Conservation (phyloP, 2,113 vertebrate species). For the Syrmaticus mikado region DNA sequence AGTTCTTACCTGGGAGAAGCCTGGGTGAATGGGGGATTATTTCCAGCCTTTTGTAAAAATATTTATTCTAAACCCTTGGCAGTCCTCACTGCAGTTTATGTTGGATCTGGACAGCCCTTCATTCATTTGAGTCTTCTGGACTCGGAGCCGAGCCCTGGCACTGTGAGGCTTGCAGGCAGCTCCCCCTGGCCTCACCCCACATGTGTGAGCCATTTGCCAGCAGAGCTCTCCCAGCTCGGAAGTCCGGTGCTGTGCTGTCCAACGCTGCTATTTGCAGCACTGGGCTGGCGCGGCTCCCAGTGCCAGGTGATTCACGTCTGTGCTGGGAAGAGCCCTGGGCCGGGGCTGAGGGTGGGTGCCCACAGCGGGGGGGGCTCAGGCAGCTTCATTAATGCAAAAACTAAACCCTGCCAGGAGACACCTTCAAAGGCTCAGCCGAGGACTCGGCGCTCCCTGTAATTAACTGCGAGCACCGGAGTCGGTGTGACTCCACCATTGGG, state of each 20-base stretch:
- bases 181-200: neutral
- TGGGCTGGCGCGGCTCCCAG: neutral
- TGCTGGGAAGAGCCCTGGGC: neutral
- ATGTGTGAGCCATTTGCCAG: neutral
- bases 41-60: conserved; percentile 52
- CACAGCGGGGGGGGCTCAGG: neutral
- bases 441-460: conserved; percentile 43
- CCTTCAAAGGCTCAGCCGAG: conserved; percentile 1
- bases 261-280: conserved; percentile 23
- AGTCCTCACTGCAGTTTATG: neutral
- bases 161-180: too few species aligned
- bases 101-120: conserved; percentile 39
- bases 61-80: conserved; percentile 38
- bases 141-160: neutral
- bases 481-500: conserved; percentile 10
- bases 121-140: neutral
- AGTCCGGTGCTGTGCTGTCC: neutral
- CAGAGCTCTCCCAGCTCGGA: conserved; percentile 32
- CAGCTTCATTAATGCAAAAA: neutral
- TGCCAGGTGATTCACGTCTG: conserved; percentile 64
- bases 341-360: neutral
- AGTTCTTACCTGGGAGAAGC: neutral
- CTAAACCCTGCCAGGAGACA: neutral
- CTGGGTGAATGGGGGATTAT: conserved; percentile 43
- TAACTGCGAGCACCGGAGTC: neutral